phyloP scores from a whole-genome alignment of 1,140 invertebrate genomes.

The Cyclina sinensis region DNA sequence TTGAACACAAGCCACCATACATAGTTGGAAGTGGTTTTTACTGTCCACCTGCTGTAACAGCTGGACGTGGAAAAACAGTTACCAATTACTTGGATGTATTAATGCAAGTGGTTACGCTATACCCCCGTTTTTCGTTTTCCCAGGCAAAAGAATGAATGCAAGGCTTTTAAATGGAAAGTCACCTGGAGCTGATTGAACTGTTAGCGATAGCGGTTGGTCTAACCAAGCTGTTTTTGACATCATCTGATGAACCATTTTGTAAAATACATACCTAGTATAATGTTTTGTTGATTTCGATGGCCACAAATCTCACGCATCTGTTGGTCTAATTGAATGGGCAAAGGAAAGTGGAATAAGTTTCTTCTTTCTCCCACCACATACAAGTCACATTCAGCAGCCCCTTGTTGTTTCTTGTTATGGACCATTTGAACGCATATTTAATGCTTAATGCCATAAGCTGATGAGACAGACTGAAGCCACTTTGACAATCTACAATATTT shows the following conservation, averaged over 20 bases:
- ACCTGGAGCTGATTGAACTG: conserved; percentile 42
- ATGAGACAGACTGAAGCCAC: background rate
- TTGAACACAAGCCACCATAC: conserved; percentile 61
- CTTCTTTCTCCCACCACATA: conserved; percentile 30
- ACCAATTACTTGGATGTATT: conserved; percentile 57
- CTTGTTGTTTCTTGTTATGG: conserved; percentile 20
- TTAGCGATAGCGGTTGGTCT: no score
- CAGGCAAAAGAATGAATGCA: conserved; percentile 40
- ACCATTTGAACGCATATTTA: no score
- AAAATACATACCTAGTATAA: no score
- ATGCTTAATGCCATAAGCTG: background rate
- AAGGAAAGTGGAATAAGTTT: conserved; percentile 34
- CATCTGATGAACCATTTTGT: no score
- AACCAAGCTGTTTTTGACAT: no score
- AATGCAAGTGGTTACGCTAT: conserved; percentile 27
- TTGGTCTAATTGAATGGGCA: background rate
- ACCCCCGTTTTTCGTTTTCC: conserved; percentile 51
- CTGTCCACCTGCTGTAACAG: conserved; percentile 2
- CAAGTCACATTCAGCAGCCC: conserved; percentile 28
- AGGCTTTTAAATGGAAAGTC: conserved; percentile 3
- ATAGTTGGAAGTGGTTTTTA: background rate
- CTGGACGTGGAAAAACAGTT: no score
- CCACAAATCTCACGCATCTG: conserved; percentile 11
- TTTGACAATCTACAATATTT: conserved; percentile 26
- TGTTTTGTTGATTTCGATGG: no score